Conservation (phyloP, 37 sponge, comb jelly and placozoan species). For the Oopsacas minuta region DNA sequence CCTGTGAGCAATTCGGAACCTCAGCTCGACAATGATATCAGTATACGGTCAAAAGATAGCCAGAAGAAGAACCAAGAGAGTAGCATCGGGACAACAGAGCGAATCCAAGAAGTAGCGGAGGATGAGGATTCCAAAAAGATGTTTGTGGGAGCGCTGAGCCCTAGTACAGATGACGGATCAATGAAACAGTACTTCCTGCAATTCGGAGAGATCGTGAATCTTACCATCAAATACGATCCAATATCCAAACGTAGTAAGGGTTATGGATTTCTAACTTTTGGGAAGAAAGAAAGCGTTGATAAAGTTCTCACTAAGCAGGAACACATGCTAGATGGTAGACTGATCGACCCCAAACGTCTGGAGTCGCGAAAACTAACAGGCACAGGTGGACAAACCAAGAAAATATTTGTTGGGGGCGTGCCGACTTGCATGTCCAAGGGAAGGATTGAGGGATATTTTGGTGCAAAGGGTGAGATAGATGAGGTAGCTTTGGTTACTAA, state of each 20-base stretch:
- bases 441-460: slow-evolving; percentile 34
- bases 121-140: slow-evolving; percentile 16
- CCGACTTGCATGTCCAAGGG: slow-evolving; percentile 45
- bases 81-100: background rate
- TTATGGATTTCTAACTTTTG: slow-evolving; percentile 52
- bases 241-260: slow-evolving; percentile 38
- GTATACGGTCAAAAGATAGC: background rate
- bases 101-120: background rate
- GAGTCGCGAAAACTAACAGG: slow-evolving; percentile 24
- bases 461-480: slow-evolving; percentile 33
- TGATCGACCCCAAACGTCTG: slow-evolving; percentile 8
- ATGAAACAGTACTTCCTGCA: slow-evolving; percentile 42
- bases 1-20: background rate
- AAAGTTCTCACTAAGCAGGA: slow-evolving; percentile 30
- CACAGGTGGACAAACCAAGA: slow-evolving; percentile 37
- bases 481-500: slow-evolving; percentile 60
- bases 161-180: background rate
- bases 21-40: background rate
- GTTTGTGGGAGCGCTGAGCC: slow-evolving; percentile 17
- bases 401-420: slow-evolving; percentile 75
- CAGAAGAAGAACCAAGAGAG: background rate
- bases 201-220: slow-evolving; percentile 36
- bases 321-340: background rate
- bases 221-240: slow-evolving; percentile 38
- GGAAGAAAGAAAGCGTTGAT: slow-evolving; percentile 27